Base-by-base conservation (phyloP, 2,113 vertebrate genomes). In the Halcyon senegalensis region DNA sequence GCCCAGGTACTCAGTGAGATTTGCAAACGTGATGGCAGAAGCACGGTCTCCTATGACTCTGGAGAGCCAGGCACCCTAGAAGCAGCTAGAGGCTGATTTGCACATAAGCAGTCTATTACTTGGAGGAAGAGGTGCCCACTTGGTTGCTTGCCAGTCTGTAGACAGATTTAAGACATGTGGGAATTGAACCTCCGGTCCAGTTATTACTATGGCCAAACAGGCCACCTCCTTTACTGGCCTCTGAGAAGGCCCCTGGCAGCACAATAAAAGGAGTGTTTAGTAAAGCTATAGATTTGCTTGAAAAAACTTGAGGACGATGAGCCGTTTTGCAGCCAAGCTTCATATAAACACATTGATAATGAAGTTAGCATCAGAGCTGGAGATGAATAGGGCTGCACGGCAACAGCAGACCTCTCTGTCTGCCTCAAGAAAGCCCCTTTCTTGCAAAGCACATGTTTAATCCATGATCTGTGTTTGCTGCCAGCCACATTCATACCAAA, bases 241-340 rank as follows among this genome's bases (percentile, higher is more conserved):
- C 76, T 56, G 67, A 66, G 76, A 93, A 33, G 82, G 83, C 69
- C 84, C 58, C 91, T 94, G 96, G 96, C 96, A 96, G 92, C 86
- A 72, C 94, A 92, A 82, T 75, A 92, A 94, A 90, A 93, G 92
- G 63, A 89, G 69, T 8, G 90, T 96, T 97, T 95, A 94, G 77
- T 46, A 55, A 76, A 94, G 77, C 77, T 84, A 53, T 37, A 75
- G 66, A 10, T 73, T 84, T 0, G 5, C 48, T 53, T 30, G 70
- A 55, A 82, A 94, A 94, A 87, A 6, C 76, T 92, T 31, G 84
- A 72, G 62, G 73, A 69, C 0, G n/a, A 95, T 48, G 95, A 94
- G 94, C 69, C 55, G 2, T 89, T 87, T 94, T 92, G 88, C 95
- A 94, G 96, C 92, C 95, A 94, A 92, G 84, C 37, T 92, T 41